phyloP scores from a whole-genome alignment of 2,888 invertebrate genomes.

The Odiellus spinosus region DNA sequence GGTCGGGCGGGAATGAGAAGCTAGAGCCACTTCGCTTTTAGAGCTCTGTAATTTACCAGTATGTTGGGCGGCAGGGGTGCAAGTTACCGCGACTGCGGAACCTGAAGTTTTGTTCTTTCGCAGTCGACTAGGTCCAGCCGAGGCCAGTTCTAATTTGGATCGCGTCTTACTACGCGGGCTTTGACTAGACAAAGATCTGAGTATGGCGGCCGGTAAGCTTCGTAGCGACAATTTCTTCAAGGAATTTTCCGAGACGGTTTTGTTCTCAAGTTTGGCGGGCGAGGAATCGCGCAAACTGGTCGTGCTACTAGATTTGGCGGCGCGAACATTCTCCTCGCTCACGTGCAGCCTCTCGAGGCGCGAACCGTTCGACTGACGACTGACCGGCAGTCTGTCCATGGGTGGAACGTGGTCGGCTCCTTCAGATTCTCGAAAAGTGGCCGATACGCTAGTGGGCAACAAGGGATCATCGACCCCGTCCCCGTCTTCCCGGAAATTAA shows the following conservation, averaged over 20 bases:
- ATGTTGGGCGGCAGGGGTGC: too few relatives aligned
- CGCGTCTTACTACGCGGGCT: slow-evolving; percentile 1
- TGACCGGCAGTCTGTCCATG: background rate
- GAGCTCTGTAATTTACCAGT: too few relatives aligned
- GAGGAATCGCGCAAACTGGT: slow-evolving; percentile 11
- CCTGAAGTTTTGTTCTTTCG: too few relatives aligned
- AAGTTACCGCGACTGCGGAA: too few relatives aligned
- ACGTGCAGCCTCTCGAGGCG: slow-evolving; percentile 5
- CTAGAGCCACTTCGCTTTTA: too few relatives aligned
- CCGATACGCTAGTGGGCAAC: background rate
- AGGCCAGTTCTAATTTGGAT: background rate
- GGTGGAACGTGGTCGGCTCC: background rate
- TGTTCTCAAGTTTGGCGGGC: slow-evolving; percentile 9
- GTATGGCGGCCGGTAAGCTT: slow-evolving; percentile 15
- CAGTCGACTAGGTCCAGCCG: too few relatives aligned
- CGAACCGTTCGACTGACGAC: slow-evolving; percentile 1
- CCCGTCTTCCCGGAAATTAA: background rate
- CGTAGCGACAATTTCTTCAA: slow-evolving; percentile 18
- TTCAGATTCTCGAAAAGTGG: background rate
- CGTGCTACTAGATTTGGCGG: slow-evolving; percentile 14
- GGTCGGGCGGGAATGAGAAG: too few relatives aligned
- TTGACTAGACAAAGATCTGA: slow-evolving; percentile 20
- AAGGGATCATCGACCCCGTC: background rate
- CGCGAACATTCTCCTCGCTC: slow-evolving; percentile 12
- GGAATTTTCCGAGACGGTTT: slow-evolving; percentile 18